Evolutionary conservation across 2,797 vertebrate genomes (phyloP).

Genomic region (Prionace glauca): DNA sequence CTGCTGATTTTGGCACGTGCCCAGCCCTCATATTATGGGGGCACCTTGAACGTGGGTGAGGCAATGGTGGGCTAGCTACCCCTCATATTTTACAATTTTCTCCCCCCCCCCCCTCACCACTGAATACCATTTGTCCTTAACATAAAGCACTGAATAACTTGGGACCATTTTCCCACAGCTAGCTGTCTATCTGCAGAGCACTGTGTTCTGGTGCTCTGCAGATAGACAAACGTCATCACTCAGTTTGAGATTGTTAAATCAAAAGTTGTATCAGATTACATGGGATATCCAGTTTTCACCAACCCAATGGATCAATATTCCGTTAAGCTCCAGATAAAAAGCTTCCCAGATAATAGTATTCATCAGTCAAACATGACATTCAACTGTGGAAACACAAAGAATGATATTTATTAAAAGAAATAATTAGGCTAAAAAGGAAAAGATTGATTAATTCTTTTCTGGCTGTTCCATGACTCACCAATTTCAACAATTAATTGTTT

Average conservation of each 20-base stretch:
- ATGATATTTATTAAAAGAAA: neutral
- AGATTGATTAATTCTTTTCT: neutral
- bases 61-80: no score
- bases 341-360: neutral
- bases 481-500: neutral
- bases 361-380: neutral
- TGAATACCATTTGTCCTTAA: no score
- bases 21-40: no score
- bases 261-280: neutral
- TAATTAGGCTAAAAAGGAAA: neutral
- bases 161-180: neutral
- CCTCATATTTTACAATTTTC: no score
- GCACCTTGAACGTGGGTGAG: no score
- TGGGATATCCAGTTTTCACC: neutral
- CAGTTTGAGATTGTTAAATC: neutral
- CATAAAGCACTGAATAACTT: no score
- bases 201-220: neutral
- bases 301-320: neutral
- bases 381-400: neutral
- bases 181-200: neutral
- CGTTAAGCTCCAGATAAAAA: neutral
- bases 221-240: neutral
- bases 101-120: no score
- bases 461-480: conserved; percentile 10
- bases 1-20: no score